These are phyloP conservation scores for Dromiciops gliroides DNA, from an alignment of 2,113 vertebrate species.

Conservation along the genomic window DNA sequence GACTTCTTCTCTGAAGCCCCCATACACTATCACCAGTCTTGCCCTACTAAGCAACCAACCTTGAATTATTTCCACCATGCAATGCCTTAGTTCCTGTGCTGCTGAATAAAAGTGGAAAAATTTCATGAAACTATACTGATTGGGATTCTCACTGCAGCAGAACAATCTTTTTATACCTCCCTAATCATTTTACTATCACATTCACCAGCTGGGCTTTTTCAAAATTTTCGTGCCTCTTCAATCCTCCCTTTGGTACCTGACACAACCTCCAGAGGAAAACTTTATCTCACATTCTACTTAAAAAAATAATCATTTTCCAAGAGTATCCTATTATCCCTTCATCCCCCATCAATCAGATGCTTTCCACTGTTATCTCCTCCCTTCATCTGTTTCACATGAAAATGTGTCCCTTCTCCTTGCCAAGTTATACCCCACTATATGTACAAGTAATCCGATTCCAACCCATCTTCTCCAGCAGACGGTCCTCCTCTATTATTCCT, in stretches of 20 bases:
- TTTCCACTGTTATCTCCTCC: not conserved
- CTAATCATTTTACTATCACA: not conserved
- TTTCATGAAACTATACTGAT: not conserved
- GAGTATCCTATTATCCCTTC: not conserved
- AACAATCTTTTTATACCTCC: not conserved
- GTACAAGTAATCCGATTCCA: not conserved
- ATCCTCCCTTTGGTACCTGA: not conserved
- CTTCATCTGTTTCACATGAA: not conserved
- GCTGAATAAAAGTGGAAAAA: not conserved
- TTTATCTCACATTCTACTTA: not conserved
- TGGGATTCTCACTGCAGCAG: not conserved
- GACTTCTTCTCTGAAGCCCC: not conserved
- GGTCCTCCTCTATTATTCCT: too few relatives aligned
- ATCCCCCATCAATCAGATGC: not conserved
- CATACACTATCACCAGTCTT: too few relatives aligned
- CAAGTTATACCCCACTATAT: not conserved
- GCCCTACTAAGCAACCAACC: not conserved
- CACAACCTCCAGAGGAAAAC: not conserved
- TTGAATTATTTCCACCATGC: not conserved
- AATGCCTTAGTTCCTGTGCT: not conserved
- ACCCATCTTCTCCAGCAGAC: not conserved
- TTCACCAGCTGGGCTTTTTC: not conserved
- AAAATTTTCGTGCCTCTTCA: not conserved
- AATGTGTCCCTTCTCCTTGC: not conserved
- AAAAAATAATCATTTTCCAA: not conserved